Evolutionary conservation across 1,140 invertebrate genomes (phyloP), one percentile per base, ranked within the genome.

Genomic region (Rhysida immarginata): DNA sequence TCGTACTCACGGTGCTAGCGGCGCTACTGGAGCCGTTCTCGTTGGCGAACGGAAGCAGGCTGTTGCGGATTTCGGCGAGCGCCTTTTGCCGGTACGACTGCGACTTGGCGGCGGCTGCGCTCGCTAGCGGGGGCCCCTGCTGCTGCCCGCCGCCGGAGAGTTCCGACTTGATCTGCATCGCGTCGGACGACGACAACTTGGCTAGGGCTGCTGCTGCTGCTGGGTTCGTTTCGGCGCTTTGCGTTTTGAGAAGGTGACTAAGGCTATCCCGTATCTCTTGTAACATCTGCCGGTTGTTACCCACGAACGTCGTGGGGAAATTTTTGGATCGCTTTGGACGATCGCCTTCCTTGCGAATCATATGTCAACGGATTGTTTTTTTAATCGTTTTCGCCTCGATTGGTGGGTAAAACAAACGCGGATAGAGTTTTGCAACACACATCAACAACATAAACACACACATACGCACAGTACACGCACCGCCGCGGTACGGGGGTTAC

Each of bases 51-150:
- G 86, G 86, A 62, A 84, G 75, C 59, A 92, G 70, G 46, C 85
- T 87, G 66, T 87, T 87, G 54, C 86, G 77, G 65, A 92, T 92
- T 71, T 87, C 82, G 69, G 83, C 83, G 70, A 92, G 76, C 63
- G 86, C 85, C 72, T 89, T 87, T 68, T 87, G 83, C 71, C 85
- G 82, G 71, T 89, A 90, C 3, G 52, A 60, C 45, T 62, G 60
- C 13, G 64, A 48, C 62, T 64, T 48, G 27, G 24, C 18, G 46
- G 21, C 23, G 24, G 24, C 26, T 8, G 49, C 14, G 5, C 24
- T 25, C 24, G 49, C 21, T 23, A 46, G 18, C 5, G 5, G 5
- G 8, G 49, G 13, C 13, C 8, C 8, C 3, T 5, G 18, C 44
- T 46, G 44, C 16, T 5, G 16, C 16, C 29, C 29, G n/a, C n/a